These are phyloP conservation scores for Upupa epops DNA, from an alignment of 2,113 vertebrate genomes.

Conservation along the genomic window DNA sequence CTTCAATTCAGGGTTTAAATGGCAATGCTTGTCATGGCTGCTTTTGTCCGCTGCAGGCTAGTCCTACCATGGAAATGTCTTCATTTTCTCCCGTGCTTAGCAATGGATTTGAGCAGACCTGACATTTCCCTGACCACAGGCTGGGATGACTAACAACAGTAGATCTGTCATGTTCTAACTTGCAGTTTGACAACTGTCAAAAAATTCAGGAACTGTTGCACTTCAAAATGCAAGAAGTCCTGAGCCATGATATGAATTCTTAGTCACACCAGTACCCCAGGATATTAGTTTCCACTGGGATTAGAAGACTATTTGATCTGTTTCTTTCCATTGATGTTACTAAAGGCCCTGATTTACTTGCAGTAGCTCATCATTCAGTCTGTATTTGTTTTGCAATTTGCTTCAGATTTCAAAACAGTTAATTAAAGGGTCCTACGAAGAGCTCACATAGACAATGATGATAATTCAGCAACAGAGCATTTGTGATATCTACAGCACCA, in stretches of 20 bases:
- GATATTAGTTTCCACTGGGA: background rate
- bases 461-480: background rate
- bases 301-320: background rate
- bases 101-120: background rate
- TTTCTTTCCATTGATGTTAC: background rate
- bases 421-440: background rate
- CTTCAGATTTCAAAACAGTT: background rate
- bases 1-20: conserved; percentile 29
- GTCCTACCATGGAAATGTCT: background rate
- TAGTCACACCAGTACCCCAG: background rate
- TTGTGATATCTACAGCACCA: background rate
- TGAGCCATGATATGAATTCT: background rate
- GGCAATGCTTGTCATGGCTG: background rate
- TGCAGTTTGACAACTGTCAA: background rate
- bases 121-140: conserved; percentile 28
- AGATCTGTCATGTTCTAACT: background rate
- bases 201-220: background rate
- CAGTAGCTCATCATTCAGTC: background rate
- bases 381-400: background rate
- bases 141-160: conserved; percentile 10
- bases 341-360: background rate
- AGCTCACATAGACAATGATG: background rate
- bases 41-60: background rate
- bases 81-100: background rate
- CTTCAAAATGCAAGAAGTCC: background rate